phyloP scores from a whole-genome alignment of 2,797 vertebrate species.

The Oreonectes daqikongensis region DNA sequence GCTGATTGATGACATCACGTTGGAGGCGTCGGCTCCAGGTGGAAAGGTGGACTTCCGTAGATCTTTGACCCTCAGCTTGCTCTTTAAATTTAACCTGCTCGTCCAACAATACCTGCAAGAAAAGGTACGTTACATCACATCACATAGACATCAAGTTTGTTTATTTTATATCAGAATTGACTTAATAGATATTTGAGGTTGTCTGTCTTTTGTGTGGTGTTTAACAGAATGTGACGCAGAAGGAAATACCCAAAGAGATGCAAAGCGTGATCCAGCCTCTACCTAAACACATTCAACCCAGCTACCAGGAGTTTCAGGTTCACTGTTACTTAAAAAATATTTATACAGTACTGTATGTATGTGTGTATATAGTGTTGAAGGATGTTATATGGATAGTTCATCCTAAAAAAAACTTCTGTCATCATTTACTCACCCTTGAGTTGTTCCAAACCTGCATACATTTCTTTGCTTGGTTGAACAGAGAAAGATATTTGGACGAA shows the following conservation, averaged over 20 bases:
- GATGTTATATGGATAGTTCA: too few species aligned
- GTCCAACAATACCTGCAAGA: conserved; percentile 76
- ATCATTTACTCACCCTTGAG: too few species aligned
- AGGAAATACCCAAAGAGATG: conserved; percentile 56
- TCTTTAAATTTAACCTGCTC: conserved; percentile 89
- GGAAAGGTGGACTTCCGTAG: conserved; percentile 83
- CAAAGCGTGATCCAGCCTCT: conserved; percentile 62
- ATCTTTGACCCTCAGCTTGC: conserved; percentile 83
- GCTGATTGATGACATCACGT: conserved; percentile 80
- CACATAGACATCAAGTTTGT: too few species aligned
- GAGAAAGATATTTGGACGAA: too few species aligned
- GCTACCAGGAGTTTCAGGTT: conserved; percentile 77
- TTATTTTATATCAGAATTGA: too few species aligned
- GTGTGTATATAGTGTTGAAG: not conserved
- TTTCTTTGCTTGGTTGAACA: too few species aligned
- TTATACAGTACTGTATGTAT: not conserved
- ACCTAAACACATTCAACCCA: conserved; percentile 65
- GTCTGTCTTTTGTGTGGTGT: not conserved
- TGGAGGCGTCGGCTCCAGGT: conserved; percentile 72
- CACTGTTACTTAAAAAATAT: not conserved
- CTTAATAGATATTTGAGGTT: not conserved
- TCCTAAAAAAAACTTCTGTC: too few species aligned
- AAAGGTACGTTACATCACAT: too few species aligned
- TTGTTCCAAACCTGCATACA: too few species aligned
- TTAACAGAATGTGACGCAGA: conserved; percentile 61